Evolutionary conservation across 2,888 invertebrate species (phyloP).

Genomic region (Dione juno): DNA sequence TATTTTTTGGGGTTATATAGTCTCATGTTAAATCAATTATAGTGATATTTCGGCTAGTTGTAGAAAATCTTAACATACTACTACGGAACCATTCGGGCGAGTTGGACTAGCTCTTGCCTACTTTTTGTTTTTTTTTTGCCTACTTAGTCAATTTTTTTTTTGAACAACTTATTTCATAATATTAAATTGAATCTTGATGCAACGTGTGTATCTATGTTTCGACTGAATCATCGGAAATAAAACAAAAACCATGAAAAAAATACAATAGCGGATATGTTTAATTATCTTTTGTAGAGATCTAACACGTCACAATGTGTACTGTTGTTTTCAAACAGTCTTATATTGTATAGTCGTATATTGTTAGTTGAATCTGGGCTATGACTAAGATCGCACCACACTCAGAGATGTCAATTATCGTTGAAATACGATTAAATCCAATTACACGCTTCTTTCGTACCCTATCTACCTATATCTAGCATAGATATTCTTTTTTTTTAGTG

Average conservation of each 20-base stretch:
- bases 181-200: too few relatives aligned
- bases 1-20: too few relatives aligned
- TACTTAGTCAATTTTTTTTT: too few relatives aligned
- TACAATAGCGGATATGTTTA: neutral
- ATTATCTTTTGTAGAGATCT: neutral
- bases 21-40: too few relatives aligned
- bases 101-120: too few relatives aligned
- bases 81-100: too few relatives aligned
- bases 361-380: neutral
- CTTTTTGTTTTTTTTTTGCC: too few relatives aligned
- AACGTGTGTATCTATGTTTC: neutral
- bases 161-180: neutral
- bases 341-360: too few relatives aligned
- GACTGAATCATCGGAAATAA: neutral
- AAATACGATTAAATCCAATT: constrained; percentile 1
- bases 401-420: constrained; percentile 18
- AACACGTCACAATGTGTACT: neutral
- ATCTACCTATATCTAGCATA: too few relatives aligned
- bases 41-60: too few relatives aligned
- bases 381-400: neutral
- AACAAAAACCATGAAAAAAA: neutral
- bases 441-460: neutral
- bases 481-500: too few relatives aligned
- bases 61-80: too few relatives aligned
- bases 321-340: neutral